Percentiles rank a stretch among this genome's conserved stretches.
These are phyloP conservation scores for Erinaceus europaeus DNA, from an alignment of 2,113 vertebrate genomes.

Conservation along the genomic window DNA sequence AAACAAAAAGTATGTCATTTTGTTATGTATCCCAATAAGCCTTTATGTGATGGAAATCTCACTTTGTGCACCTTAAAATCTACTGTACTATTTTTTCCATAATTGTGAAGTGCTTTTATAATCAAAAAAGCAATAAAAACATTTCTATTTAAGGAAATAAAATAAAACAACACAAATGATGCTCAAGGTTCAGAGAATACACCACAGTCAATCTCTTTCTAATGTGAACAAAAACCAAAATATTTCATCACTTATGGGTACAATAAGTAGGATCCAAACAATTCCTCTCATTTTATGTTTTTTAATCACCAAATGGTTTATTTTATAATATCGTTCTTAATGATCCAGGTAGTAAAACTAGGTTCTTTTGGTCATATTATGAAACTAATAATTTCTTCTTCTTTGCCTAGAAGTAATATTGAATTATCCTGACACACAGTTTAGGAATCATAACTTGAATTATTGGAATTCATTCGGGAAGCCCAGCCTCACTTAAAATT, in stretches of 20 bases:
- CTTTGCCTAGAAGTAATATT: conserved; percentile 50
- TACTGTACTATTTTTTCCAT: background rate
- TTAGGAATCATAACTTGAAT: conserved; percentile 70
- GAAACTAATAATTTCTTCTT: conserved; percentile 18
- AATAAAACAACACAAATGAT: background rate
- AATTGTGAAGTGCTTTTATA: background rate
- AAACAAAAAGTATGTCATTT: background rate
- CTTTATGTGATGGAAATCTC: background rate
- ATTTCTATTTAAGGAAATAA: background rate
- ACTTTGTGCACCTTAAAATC: background rate
- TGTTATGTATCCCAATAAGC: background rate
- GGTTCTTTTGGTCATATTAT: conserved; percentile 1
- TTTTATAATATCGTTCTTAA: conserved; percentile 37
- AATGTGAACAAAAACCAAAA: background rate
- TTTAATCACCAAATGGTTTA: background rate
- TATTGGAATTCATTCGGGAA: conserved; percentile 68
- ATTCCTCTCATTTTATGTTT: conserved; percentile 30
- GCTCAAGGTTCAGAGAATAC: background rate
- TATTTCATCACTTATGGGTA: background rate
- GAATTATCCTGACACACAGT: conserved; percentile 51
- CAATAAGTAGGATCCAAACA: background rate
- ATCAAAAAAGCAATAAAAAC: conserved; percentile 23
- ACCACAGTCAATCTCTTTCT: conserved; percentile 12
- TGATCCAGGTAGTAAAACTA: conserved; percentile 43
- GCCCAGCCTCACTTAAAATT: conserved; percentile 66